A percentile compares a stretch with the other conserved stretches of the same genome.
Conservation (phyloP, 2,113 vertebrate genomes). For the Pangasianodon gigas region DNA sequence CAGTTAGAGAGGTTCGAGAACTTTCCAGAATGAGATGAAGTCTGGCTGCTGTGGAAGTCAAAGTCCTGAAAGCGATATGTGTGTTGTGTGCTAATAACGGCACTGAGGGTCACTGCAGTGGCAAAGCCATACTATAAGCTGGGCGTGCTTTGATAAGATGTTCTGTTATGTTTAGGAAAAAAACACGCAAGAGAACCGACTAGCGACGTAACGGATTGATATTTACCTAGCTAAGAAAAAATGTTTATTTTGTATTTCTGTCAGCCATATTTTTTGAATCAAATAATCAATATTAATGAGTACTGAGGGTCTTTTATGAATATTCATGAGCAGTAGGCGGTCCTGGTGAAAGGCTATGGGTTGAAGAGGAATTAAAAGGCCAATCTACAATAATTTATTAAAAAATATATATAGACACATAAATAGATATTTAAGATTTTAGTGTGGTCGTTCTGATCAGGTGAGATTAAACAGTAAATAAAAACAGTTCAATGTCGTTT, state of each 20-base stretch:
- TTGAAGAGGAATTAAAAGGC: neutral
- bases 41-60: constrained; percentile 7
- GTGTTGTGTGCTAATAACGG: neutral
- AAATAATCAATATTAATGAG: neutral
- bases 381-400: neutral
- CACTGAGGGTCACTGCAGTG: neutral
- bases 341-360: neutral
- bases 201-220: neutral
- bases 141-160: neutral
- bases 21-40: constrained; percentile 10
- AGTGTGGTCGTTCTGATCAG: no score
- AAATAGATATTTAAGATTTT: no score
- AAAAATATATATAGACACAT: no score
- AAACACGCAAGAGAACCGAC: neutral
- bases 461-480: no score
- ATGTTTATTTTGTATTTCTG: neutral
- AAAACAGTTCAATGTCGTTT: neutral
- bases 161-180: neutral
- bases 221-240: neutral
- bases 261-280: neutral
- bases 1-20: constrained; percentile 19
- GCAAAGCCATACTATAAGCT: neutral
- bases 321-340: neutral
- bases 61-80: neutral
- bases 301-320: neutral